These are phyloP conservation scores for Sebastes taczanowskii DNA, from an alignment of 2,797 vertebrate genomes.

Conservation along the genomic window DNA sequence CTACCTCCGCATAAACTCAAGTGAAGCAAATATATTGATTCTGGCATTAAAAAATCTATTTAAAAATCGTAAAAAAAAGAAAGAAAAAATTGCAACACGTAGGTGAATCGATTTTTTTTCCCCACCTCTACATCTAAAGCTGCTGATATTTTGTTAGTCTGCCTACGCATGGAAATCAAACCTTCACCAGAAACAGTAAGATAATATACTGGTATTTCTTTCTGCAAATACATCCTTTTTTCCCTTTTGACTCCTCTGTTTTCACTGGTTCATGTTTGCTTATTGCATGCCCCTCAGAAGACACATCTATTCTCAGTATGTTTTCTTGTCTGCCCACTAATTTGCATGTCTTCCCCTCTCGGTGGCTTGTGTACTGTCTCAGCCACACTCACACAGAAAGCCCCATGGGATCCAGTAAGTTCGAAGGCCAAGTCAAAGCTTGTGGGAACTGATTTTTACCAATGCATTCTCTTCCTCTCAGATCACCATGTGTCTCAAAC, in stretches of 20 bases:
- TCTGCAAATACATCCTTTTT: background rate
- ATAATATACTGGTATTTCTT: background rate
- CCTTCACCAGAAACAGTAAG: background rate
- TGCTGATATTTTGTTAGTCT: background rate
- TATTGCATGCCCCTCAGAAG: background rate
- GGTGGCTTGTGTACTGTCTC: conserved; percentile 37
- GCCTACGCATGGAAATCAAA: background rate
- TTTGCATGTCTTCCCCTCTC: conserved; percentile 43
- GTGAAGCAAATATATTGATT: too few relatives aligned
- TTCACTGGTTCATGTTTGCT: background rate
- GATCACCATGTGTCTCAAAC: conserved; percentile 38
- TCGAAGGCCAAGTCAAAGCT: conserved; percentile 78
- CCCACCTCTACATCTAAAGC: background rate
- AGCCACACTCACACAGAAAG: conserved; percentile 39
- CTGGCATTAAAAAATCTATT: too few relatives aligned
- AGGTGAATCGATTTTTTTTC: too few relatives aligned
- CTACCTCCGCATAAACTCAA: too few relatives aligned
- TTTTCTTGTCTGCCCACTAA: conserved; percentile 10
- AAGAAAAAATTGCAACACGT: too few relatives aligned
- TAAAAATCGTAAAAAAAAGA: too few relatives aligned
- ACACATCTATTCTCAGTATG: background rate
- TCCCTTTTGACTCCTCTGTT: background rate
- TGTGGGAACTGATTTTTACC: conserved; percentile 77
- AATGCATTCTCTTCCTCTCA: conserved; percentile 64
- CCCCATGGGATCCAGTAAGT: conserved; percentile 57